Evolutionary conservation across 2,797 vertebrate genomes (phyloP), one percentile per base, ranked within the genome.

Genomic region (Lithobates pipiens): DNA sequence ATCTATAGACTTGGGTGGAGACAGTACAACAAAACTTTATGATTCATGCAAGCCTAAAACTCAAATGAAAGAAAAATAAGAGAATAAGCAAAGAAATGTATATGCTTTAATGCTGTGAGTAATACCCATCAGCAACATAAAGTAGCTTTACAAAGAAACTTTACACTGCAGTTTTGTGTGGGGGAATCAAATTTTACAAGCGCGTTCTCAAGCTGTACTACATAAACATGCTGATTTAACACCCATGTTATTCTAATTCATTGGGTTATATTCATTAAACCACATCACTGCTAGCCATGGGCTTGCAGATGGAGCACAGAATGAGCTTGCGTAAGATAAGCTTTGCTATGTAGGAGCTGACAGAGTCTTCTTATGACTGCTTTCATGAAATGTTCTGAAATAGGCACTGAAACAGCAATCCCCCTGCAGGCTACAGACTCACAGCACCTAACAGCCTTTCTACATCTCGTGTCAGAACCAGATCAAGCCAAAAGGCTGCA

Each of bases 401-500:
- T 86, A 75, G 74, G 75, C 50, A 73, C 15, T 73, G 80, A 68
- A 70, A 77, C 46, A 86, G 80, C 57, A 39, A 27, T 44, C 57
- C 68, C 54, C 85, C 85, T 82, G 74, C 85, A 63, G 74, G 74
- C 75, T 73, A 73, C 10, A 74, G 39, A 39, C 23, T 77, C 68
- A 73, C 74, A 67, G 73, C 79, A 82, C 54, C 74, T 77, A 77
- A 65, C 29, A 54, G 36, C 34, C 65, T 72, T 72, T 23, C 74
- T 73, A 71, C 67, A 36, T 80, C 34, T 63, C 67, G 76, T 86
- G 78, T 86, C 84, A 82, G n/a, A 77, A 29, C 34, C 15, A 65
- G 78, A 76, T 63, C 72, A 73, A 72, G 80, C 84, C 78, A 86
- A 32, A 34, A 39, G 80, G 78, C 84, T 76, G 84, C n/a, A 63